A percentile compares a stretch with the other conserved stretches of the same genome.
These are phyloP conservation scores for Oncorhynchus clarkii DNA, from an alignment of 2,113 vertebrate genomes.

Conservation along the genomic window DNA sequence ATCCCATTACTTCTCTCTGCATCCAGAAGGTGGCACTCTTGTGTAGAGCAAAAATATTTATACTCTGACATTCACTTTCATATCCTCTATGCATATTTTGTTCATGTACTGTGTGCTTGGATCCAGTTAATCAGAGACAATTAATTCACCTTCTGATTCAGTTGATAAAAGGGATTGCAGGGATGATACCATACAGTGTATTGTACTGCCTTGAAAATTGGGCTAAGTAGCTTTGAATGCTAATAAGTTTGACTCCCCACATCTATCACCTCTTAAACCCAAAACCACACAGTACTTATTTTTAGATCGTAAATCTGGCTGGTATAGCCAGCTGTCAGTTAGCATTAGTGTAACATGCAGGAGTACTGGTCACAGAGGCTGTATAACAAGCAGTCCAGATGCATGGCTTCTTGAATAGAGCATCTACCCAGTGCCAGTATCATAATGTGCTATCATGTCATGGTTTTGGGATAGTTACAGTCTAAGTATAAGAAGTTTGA, in stretches of 20 bases:
- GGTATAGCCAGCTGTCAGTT: slow-evolving; percentile 16
- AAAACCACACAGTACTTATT: slow-evolving; percentile 1
- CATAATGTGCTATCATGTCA: not conserved
- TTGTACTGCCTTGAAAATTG: not conserved
- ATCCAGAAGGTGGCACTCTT: slow-evolving; percentile 42
- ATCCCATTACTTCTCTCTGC: not conserved
- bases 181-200: not conserved
- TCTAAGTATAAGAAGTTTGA: not conserved
- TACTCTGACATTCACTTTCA: not conserved
- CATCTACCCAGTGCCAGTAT: not conserved
- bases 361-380: not conserved
- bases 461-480: not conserved
- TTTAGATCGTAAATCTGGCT: slow-evolving; percentile 19
- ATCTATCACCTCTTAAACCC: slow-evolving; percentile 2
- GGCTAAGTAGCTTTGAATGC: not conserved
- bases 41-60: not conserved
- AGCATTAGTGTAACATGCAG: slow-evolving; percentile 10
- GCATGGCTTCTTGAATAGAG: not conserved
- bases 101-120: not conserved
- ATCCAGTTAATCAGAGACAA: not conserved
- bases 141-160: not conserved
- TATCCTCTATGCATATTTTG: not conserved
- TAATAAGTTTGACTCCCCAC: not conserved
- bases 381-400: not conserved
- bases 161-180: not conserved